Base-by-base conservation (phyloP, 2,888 invertebrate genomes). In the Temnothorax rugatulus region DNA sequence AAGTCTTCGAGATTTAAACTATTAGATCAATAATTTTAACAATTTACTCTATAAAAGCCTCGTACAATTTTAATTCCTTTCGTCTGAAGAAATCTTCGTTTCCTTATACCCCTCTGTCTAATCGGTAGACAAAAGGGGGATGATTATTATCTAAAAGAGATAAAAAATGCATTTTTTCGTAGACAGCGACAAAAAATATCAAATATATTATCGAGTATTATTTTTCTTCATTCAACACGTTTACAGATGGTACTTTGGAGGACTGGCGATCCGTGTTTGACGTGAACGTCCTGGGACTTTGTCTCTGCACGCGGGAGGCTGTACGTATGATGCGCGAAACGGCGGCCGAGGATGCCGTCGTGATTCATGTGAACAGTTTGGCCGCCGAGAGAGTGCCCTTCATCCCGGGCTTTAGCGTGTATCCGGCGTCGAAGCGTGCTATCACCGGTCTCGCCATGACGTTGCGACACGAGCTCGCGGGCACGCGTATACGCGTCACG, bases 341-440 rank as follows among this genome's bases (percentile, higher is more conserved):
- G 38, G 94, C 95, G 1, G 94, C 94, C 3, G 96, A 96, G 79
- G 77, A 77, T 34, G 96, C 96, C 0, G 96, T 96, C 82, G 95
- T 97, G 73, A 95, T 97, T 68, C 95, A 96, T 71, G 95, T 97
- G 82, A 96, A 96, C 93, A 97, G 96, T 87, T 92, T 95, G 73
- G 94, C 95, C 41, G 96, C 95, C 50, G 95, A 95, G 91, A 94
- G 95, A 77, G 95, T 96, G 84, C 95, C 95, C 73, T 94, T 95
- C 59, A 93, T 95, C 84, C 95, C 96, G 63, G 95, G 95, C 77
- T 95, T 95, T 91, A 95, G 95, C 88, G 95, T 96, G 92, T 96
- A 96, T 94, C 95, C 96, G 75, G 96, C 96, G 52, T 96, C 96
- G 52, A 96, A 96, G 92, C 95, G 95, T 93, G 96, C 96, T 63